A percentile compares a stretch with the other conserved stretches of the same genome.
Evolutionary conservation across 23 tunicate species (phyloP).

Genomic region (Diplosoma virens): DNA sequence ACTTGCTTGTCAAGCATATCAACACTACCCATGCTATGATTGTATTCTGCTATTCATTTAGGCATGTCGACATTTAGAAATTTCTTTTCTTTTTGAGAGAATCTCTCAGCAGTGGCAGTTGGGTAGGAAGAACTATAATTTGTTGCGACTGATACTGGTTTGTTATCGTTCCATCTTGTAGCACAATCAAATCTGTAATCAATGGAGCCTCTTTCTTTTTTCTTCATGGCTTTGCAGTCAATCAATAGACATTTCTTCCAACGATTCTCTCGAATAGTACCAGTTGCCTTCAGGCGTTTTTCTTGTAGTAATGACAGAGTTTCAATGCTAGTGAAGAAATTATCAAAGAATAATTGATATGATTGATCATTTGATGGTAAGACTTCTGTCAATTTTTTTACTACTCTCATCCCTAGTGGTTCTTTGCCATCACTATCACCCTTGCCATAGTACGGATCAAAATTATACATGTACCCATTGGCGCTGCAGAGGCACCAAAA

Average conservation of each 20-base stretch:
- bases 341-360: background rate
- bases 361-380: background rate
- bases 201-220: background rate
- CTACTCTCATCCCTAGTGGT: background rate
- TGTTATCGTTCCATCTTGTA: background rate
- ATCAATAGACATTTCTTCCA: background rate
- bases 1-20: background rate
- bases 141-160: background rate
- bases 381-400: background rate
- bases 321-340: background rate
- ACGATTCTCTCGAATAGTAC: background rate
- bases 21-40: background rate
- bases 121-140: background rate
- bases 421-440: background rate
- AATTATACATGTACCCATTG: background rate
- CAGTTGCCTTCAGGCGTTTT: background rate
- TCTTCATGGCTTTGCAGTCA: background rate
- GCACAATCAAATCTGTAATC: background rate
- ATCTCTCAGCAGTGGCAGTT: background rate
- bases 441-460: background rate
- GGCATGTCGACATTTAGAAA: background rate
- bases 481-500: background rate
- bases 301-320: background rate
- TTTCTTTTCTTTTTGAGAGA: background rate
- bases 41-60: background rate